Evolutionary conservation across 1,140 invertebrate genomes (phyloP), one percentile per base, ranked within the genome.

Genomic region (Glomeris maerens): DNA sequence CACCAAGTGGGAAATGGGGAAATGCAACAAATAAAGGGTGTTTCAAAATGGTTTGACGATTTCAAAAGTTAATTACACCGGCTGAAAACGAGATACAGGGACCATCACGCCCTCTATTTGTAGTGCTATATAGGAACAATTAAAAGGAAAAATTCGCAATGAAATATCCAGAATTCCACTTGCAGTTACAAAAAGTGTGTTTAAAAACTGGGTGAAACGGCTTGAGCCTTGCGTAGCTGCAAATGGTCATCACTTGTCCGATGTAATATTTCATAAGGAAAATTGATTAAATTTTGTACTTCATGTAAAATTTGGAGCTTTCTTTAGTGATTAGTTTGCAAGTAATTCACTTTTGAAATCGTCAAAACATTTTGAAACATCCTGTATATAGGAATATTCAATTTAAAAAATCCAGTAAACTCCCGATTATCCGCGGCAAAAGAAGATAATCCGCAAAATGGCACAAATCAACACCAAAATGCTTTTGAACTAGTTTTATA

Each of bases 61-160:
- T 36, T 36, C 31, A 36, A 36, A 36, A 36, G 31, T 36, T 10
- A 36, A 36, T 36, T 36, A 36, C 31, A 36, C 31, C 17, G 31
- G 31, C 17, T 36, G 17, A 36, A 36, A 36, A 13, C 17, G 31
- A 36, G 31, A 36, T 36, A 36, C 31, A 36, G 31, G 31, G 31
- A 36, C 31, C 31, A 36, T 36, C 31, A 36, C 17, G 31, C 31
- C 31, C 31, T 36, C 31, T 36, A 13, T 36, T 36, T 36, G 31
- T 36, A 36, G 31, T 36, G 31, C 31, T 36, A 36, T 13, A 17
- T 36, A 36, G 29, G 49, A 14, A 44, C 1, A 22, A 52, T 2
- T 21, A 17, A 48, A 36, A 52, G 10, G 52, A 27, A 14, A 1
- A 54, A 45, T n/a, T 39, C 50, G 23, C 14, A 45, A 56, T 21